Evolutionary conservation across 2,797 vertebrate genomes (phyloP).

Genomic region (Scyliorhinus canicula): DNA sequence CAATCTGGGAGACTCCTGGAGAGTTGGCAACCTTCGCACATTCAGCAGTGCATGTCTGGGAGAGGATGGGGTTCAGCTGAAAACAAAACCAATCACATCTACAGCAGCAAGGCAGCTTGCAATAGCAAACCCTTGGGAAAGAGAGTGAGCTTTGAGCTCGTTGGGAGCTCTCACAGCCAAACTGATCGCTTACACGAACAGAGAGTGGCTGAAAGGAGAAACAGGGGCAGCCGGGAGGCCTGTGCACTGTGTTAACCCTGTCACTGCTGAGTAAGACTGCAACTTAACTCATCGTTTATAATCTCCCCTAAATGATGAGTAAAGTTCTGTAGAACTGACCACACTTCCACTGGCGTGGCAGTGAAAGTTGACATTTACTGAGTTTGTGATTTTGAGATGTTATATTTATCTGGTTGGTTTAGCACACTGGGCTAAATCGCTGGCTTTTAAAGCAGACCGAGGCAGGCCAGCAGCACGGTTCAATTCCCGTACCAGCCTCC

Average conservation of each 20-base stretch:
- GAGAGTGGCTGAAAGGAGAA: neutral
- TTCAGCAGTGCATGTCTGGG: neutral
- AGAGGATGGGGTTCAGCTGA: neutral
- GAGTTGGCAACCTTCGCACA: neutral
- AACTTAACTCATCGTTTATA: neutral
- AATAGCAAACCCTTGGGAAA: no score
- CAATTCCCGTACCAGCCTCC: no score
- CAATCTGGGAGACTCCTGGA: neutral
- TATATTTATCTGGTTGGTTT: neutral
- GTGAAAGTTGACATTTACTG: neutral
- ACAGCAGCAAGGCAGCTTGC: neutral
- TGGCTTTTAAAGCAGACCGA: no score
- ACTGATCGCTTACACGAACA: neutral
- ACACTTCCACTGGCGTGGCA: neutral
- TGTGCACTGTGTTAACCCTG: neutral
- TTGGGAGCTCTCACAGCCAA: neutral
- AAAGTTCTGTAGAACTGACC: neutral
- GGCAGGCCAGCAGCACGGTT: no score
- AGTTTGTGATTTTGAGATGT: neutral
- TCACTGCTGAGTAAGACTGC: neutral
- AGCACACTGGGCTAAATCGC: no score
- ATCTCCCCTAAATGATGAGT: neutral
- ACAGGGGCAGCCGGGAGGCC: neutral
- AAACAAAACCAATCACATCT: neutral
- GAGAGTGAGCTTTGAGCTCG: neutral